Conservation (phyloP, 2,113 vertebrate genomes). For the Prolemur simus region DNA sequence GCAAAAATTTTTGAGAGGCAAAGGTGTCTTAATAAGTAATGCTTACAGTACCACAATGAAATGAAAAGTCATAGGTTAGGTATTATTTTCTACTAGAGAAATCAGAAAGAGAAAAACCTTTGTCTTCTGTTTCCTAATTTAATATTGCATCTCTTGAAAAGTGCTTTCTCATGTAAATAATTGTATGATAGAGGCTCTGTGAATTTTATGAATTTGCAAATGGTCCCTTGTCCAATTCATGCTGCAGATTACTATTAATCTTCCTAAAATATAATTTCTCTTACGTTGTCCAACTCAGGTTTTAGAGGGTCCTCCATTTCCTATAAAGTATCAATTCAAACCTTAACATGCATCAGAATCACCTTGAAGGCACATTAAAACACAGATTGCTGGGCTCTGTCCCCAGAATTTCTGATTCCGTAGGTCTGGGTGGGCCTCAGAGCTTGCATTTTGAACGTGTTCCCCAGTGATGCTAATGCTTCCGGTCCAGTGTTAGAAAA, state of each 20-base stretch:
- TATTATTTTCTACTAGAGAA: constrained; percentile 30
- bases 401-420: neutral
- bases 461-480: neutral
- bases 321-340: neutral
- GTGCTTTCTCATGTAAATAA: neutral
- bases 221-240: neutral
- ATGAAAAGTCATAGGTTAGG: constrained; percentile 25
- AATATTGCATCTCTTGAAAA: neutral
- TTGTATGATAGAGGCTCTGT: neutral
- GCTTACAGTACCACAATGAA: neutral
- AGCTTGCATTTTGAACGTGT: neutral
- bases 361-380: neutral
- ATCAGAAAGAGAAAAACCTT: neutral
- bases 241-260: neutral
- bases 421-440: neutral
- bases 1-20: neutral
- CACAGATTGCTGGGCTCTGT: neutral
- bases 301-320: neutral
- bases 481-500: neutral
- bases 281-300: neutral
- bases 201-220: neutral
- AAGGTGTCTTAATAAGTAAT: constrained; percentile 8
- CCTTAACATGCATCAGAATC: neutral
- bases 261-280: neutral
- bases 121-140: constrained; percentile 12